Base-by-base conservation (phyloP, 1,140 invertebrate genomes). In the Halesus radiatus region DNA sequence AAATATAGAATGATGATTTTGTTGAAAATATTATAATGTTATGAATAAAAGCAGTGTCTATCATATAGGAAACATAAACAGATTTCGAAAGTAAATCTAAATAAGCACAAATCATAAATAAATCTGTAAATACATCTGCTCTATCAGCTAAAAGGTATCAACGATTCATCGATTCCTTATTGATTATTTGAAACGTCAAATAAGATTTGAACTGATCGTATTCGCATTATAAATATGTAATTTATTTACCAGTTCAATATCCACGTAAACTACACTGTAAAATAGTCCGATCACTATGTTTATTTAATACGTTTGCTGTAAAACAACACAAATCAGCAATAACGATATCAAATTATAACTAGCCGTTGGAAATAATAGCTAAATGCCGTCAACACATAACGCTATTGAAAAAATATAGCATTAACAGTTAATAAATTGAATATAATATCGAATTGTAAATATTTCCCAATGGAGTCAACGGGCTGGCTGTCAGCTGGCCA, bases 121-220 rank as follows among this genome's bases (percentile, higher is more conserved):
- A n/a, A n/a, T n/a, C n/a, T n/a, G n/a, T n/a, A n/a, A n/a, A n/a
- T n/a, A n/a, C n/a, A n/a, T n/a, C n/a, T n/a, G n/a, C n/a, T n/a
- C n/a, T n/a, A n/a, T n/a, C n/a, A n/a, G n/a, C 1, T 54, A 16
- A 54, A 54, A 54, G 52, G 13, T n/a, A 54, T 15, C 13, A 54
- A 18, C 13, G 18, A 3, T 54, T 16, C 52, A 16, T 16, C 3
- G 1, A 3, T 54, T 3, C 1, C 8, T 15, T 20, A 16, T 58
- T 18, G 56, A 58, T n/a, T 58, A 22, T 58, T 58, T 58, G 5
- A 58, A 58, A 58, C n/a, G n/a, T 58, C 56, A 58, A 58, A 58
- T 58, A 58, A 15, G 4, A 58, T 58, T 58, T 18, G 1, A 58
- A 58, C 56, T 56, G 16, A 58, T 58, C 6, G 6, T 1, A 16